These are phyloP conservation scores for Ptychochromis oligacanthus DNA, from an alignment of 2,113 vertebrate species.

Conservation along the genomic window DNA sequence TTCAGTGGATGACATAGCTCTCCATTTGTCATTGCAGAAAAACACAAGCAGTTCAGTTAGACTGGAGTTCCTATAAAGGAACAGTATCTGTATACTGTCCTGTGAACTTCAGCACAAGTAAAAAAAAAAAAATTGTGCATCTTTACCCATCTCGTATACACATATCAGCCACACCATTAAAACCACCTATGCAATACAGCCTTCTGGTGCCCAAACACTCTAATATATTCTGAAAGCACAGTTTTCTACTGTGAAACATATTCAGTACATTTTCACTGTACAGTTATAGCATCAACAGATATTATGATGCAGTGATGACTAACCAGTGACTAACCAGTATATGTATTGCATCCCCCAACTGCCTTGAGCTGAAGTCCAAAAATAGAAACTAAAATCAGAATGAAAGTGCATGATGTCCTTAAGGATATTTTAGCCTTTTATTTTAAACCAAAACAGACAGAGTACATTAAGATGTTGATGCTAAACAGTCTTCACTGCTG, in stretches of 20 bases:
- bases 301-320: slow-evolving; percentile 18
- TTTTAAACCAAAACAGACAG: slow-evolving; percentile 6
- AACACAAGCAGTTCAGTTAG: background rate
- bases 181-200: background rate
- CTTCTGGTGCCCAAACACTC: background rate
- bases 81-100: slow-evolving; percentile 2
- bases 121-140: background rate
- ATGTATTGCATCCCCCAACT: slow-evolving; percentile 34
- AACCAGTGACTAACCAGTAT: slow-evolving; percentile 44
- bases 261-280: slow-evolving; percentile 1
- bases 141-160: background rate
- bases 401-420: slow-evolving; percentile 37
- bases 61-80: slow-evolving; percentile 12
- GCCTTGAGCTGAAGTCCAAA: slow-evolving; percentile 26
- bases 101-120: background rate
- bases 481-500: background rate
- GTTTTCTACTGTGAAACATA: background rate
- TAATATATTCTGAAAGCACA: background rate
- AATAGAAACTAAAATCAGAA: slow-evolving; percentile 36
- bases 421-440: slow-evolving; percentile 40
- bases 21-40: slow-evolving; percentile 3
- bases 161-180: background rate
- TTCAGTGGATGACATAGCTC: slow-evolving; percentile 15
- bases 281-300: slow-evolving; percentile 15
- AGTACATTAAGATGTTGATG: background rate